Percentiles rank a stretch among this genome's conserved stretches.
Evolutionary conservation across 2,797 vertebrate genomes (phyloP).

Genomic region (Oreochromis grahami): DNA sequence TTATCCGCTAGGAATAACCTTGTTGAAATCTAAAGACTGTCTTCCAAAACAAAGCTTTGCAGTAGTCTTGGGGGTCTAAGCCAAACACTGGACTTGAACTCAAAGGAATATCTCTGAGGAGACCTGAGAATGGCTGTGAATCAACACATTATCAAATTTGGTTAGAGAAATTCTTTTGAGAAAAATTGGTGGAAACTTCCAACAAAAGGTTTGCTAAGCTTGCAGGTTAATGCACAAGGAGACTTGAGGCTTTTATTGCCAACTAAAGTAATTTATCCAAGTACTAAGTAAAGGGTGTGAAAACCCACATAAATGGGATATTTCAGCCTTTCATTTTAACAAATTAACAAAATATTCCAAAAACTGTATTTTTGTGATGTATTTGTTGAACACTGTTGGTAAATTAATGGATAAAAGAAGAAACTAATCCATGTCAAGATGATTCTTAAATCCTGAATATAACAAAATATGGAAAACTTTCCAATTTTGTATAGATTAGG

Average conservation of each 20-base stretch:
- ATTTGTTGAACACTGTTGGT: background rate
- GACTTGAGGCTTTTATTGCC: background rate
- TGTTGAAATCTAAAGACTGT: background rate
- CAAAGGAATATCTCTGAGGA: background rate
- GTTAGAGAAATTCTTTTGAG: background rate
- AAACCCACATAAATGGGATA: background rate
- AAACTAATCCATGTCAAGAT: background rate
- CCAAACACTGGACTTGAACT: background rate
- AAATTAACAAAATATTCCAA: background rate
- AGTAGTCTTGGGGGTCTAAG: rapidly evolving
- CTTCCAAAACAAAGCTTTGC: background rate
- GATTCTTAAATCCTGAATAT: background rate
- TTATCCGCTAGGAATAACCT: background rate
- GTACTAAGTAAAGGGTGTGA: background rate
- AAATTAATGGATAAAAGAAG: background rate
- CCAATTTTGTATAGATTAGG: background rate
- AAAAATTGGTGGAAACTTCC: background rate
- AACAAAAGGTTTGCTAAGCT: background rate
- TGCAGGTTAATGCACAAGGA: background rate
- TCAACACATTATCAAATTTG: background rate
- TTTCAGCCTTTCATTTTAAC: background rate
- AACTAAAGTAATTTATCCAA: background rate
- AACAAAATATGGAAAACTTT: background rate
- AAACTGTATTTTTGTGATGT: background rate
- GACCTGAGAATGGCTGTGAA: background rate